These are phyloP conservation scores for Synaphobranchus kaupii DNA, from an alignment of 2,797 vertebrate genomes.

Conservation along the genomic window DNA sequence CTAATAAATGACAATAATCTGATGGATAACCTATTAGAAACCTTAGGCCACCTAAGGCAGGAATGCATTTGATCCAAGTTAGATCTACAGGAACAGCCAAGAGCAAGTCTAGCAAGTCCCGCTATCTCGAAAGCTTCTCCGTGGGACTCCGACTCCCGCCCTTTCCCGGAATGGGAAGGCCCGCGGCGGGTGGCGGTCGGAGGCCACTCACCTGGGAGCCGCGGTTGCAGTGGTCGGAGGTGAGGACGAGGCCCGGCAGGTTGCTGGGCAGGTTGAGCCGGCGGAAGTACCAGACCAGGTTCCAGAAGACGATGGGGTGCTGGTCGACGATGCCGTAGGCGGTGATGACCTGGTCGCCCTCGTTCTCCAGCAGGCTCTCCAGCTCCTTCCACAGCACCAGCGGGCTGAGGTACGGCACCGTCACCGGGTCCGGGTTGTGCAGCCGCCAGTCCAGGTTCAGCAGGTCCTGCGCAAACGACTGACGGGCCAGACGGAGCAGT, in stretches of 20 bases:
- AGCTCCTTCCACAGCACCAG: conserved; percentile 98
- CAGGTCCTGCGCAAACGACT: conserved; percentile 65
- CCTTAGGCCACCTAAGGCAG: too few species aligned
- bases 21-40: too few species aligned
- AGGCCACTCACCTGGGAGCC: conserved; percentile 81
- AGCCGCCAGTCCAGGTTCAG: conserved; percentile 76
- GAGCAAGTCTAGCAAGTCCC: too few species aligned
- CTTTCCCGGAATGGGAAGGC: too few species aligned
- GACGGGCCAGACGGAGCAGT: too few species aligned
- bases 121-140: too few species aligned
- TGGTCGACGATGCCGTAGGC: conserved; percentile 92
- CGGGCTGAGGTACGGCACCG: conserved; percentile 95
- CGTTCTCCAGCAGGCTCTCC: conserved; percentile 94
- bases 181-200: too few species aligned
- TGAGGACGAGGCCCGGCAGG: conserved; percentile 90
- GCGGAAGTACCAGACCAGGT: conserved; percentile 96
- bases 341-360: conserved; percentile 89
- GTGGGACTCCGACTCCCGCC: background rate
- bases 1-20: too few species aligned
- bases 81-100: too few species aligned
- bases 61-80: too few species aligned
- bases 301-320: conserved; percentile 98
- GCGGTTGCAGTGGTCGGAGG: conserved; percentile 88
- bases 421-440: conserved; percentile 82
- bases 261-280: conserved; percentile 92